Evolutionary conservation across 2,113 vertebrate species (phyloP).

Genomic region (Phainopepla nitens): DNA sequence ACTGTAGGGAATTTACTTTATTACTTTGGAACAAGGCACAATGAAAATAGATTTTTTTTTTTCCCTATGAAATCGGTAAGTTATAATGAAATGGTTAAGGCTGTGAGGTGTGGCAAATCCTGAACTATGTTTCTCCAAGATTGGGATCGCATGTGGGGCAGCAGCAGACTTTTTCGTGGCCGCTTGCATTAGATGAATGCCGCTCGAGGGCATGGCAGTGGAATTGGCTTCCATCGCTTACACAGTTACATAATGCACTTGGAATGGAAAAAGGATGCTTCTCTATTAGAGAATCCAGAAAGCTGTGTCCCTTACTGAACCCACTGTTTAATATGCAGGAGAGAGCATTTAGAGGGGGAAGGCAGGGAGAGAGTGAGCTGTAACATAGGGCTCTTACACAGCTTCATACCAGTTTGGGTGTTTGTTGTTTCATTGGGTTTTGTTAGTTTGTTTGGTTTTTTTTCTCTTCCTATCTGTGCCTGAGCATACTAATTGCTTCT

Average conservation of each 20-base stretch:
- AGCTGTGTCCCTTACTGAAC: constrained; percentile 45
- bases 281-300: constrained; percentile 31
- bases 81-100: constrained; percentile 25
- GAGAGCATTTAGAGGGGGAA: not conserved
- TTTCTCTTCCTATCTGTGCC: not conserved
- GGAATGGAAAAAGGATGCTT: constrained; percentile 33
- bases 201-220: constrained; percentile 4
- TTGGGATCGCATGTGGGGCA: not conserved
- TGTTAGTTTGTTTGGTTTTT: not conserved
- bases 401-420: not conserved
- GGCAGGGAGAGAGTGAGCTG: not conserved
- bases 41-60: not conserved
- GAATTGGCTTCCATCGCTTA: not conserved
- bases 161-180: constrained; percentile 14
- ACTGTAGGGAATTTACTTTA: not conserved
- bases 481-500: constrained; percentile 37
- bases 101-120: constrained; percentile 10
- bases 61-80: not conserved
- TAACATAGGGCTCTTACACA: not conserved
- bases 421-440: not conserved
- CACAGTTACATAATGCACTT: constrained; percentile 32
- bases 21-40: not conserved
- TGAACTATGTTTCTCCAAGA: constrained; percentile 20
- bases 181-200: constrained; percentile 20
- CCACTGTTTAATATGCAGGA: constrained; percentile 53